Conservation (phyloP, 2,797 vertebrate genomes). For the Rhyacichthys aspro region DNA sequence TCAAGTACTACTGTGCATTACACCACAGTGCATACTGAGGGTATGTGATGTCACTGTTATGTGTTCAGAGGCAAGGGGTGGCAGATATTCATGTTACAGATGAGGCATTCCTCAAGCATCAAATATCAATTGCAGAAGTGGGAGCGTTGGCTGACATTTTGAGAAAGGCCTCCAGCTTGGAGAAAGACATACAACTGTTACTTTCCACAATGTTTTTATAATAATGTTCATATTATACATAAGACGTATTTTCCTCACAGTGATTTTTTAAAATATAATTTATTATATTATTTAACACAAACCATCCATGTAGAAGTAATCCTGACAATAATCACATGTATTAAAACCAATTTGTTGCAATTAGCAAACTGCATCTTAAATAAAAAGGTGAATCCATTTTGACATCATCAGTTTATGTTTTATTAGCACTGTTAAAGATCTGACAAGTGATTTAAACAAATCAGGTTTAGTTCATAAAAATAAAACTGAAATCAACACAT, state of each 20-base stretch:
- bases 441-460: neutral
- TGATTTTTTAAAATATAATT: no score
- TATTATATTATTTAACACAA: no score
- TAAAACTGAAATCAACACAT: neutral
- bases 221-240: no score
- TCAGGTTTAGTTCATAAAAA: neutral
- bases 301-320: no score
- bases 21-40: slow-evolving; percentile 15
- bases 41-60: slow-evolving; percentile 34
- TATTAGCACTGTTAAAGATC: no score
- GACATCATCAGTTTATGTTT: no score
- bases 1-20: slow-evolving; percentile 32
- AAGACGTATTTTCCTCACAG: no score
- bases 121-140: slow-evolving; percentile 43
- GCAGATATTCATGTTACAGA: slow-evolving; percentile 32
- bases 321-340: no score
- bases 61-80: slow-evolving; percentile 36
- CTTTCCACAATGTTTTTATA: no score
- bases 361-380: no score
- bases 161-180: slow-evolving; percentile 37
- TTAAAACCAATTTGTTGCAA: no score
- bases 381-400: no score
- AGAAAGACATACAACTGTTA: slow-evolving; percentile 4
- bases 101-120: slow-evolving; percentile 47
- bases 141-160: slow-evolving; percentile 55